phyloP scores from a whole-genome alignment of 1,140 invertebrate species.

The Tetragonula clypearis region DNA sequence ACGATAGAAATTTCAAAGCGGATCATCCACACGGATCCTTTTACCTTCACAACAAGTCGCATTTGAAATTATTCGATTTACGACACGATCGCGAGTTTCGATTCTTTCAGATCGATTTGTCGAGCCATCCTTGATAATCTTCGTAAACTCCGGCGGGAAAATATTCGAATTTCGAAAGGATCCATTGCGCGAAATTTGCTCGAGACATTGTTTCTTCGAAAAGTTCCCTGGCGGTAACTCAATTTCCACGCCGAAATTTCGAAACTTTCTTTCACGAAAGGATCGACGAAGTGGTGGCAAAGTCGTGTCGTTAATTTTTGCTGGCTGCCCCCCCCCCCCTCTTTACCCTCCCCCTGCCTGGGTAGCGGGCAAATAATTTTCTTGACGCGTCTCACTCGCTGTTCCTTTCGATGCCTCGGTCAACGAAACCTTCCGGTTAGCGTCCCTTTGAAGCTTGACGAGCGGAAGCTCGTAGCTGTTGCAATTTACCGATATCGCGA shows the following conservation, averaged over 20 bases:
- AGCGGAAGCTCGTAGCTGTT: neutral
- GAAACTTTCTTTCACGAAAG: neutral
- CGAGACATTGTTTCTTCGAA: conserved; percentile 25
- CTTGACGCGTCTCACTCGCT: neutral
- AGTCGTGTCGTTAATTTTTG: conserved; percentile 30
- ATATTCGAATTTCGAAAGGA: neutral
- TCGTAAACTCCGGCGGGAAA: neutral
- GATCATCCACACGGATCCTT: too few species aligned
- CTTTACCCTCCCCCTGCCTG: too few species aligned
- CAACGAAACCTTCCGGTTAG: neutral
- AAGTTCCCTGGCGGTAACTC: neutral
- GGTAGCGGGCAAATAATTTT: conserved; percentile 19
- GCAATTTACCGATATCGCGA: conserved; percentile 1
- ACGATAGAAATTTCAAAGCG: too few species aligned
- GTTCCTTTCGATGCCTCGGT: neutral
- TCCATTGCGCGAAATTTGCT: neutral
- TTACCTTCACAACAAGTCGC: too few species aligned
- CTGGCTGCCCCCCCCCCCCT: neutral
- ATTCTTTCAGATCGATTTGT: too few species aligned
- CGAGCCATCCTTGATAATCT: neutral
- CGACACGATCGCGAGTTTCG: too few species aligned
- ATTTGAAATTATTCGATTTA: too few species aligned
- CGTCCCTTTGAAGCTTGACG: neutral
- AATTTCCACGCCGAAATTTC: neutral
- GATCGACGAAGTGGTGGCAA: neutral